Base-by-base conservation (phyloP, 2,113 vertebrate genomes). In the Myanophis thanlyinensis region DNA sequence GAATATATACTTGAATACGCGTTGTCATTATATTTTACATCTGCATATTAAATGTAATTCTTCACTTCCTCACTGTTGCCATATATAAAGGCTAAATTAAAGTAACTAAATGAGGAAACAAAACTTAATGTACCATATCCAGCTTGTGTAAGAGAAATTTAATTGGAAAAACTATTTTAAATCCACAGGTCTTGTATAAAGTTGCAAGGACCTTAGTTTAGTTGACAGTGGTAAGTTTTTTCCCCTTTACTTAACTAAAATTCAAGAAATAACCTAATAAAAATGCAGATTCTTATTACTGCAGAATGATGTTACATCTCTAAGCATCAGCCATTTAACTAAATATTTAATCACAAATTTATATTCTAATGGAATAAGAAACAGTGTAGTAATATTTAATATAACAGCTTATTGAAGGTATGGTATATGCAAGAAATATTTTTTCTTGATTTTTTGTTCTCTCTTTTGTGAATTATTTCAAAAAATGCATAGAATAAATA, bases 61-160 rank as follows among this genome's bases (percentile, higher is more conserved):
- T 93, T 95, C 93, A 91, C 4, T 59, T 51, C 87, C 92, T 95
- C 93, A 91, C 4, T 95, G 90, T 90, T 95, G 92, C 35, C 54
- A 40, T n/a, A 94, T 93, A 96, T 94, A 96, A 96, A 96, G 85
- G 52, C 89, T 95, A 95, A 97, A 94, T 94, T 93, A 94, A 96
- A 89, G 90, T 47, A 94, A 93, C 51, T n/a, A n/a, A 40, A 23
- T 93, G 18, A 51, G 54, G 49, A 51, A 95, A 96, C 67, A 90
- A 59, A 94, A 30, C 51, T 51, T 91, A 88, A 91, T 92, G 91
- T 92, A 67, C 59, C 30, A 67, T 86, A 20, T 35, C n/a, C n/a
- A 86, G 30, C 15, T 48, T 90, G 47, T 49, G 30, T 46, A 23
- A 59, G 73, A 48, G 5, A 40, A 59, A 67, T 51, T 40, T 44